Base-by-base conservation (phyloP, 2,797 vertebrate genomes). In the Smutsia gigantea region DNA sequence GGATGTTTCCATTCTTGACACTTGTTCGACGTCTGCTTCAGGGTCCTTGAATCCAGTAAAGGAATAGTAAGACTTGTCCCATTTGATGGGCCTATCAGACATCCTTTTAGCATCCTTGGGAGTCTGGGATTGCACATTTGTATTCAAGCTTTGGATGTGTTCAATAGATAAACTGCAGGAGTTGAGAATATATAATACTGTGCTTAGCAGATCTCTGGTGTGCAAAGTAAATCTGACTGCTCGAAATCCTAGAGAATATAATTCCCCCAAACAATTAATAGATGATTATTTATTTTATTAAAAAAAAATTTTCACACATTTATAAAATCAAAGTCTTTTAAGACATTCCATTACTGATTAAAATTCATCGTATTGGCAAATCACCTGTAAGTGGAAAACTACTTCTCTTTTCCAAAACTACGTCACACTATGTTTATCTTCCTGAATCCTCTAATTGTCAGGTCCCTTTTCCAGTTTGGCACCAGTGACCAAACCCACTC, bases 21-120 rank as follows among this genome's bases (percentile, higher is more conserved):
- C 99, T 98, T 99, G 99, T 96, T 99, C 98, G n/a, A 99, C 98
- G 95, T 99, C 99, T 98, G 99, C 99, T 57, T 99, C 99, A 14
- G 99, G 99, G 98, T 99, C 99, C 97, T 98, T 99, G 98, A 99
- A 99, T 90, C 99, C 99, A 86, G 99, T 99, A 97, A 99, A 99
- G 13, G 98, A 98, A 93, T 99, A 99, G 2, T 99, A 99, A 37
- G 99, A 99, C 97, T 99, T 99, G 98, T 99, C 98, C 99, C 99
- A 99, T 95, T 99, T 99, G 98, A 99, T 99, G 39, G 99, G 99
- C 93, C 99, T 99, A 98, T 99, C 99, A 89, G 99, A 98, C 7
- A 98, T 84, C 51, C 93, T 93, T 84, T 95, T 98, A 5, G 74
- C 87, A 74, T 98, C 98, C 75, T 97, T 98, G 91, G 91, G 96